Conservation (phyloP, 2,113 vertebrate genomes). For the Aleadryas rufinucha region DNA sequence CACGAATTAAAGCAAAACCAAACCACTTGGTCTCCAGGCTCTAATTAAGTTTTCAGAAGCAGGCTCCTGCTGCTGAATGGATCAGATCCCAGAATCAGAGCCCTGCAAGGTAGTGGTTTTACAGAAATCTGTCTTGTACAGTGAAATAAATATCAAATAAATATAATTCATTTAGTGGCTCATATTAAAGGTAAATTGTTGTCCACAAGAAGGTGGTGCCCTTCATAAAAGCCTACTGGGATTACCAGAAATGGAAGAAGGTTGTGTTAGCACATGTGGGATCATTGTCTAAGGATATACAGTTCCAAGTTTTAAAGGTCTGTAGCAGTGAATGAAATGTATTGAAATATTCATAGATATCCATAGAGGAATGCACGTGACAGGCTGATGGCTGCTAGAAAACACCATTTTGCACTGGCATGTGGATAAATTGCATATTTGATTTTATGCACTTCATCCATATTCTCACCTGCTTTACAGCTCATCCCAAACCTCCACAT, state of each 20-base stretch:
- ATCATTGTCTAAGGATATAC: not conserved
- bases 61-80: not conserved
- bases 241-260: not conserved
- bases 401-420: not conserved
- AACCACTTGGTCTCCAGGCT: not conserved
- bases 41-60: not conserved
- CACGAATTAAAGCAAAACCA: not conserved
- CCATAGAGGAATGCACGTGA: not conserved
- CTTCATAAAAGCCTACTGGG: not conserved
- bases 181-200: not conserved
- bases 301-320: not conserved
- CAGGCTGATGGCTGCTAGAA: not conserved
- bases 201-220: not conserved
- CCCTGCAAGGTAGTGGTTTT: not conserved
- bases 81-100: not conserved
- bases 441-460: not conserved
- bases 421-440: not conserved
- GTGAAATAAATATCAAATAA: not conserved
- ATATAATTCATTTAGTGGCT: not conserved
- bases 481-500: not conserved
- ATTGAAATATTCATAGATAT: not conserved
- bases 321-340: not conserved
- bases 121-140: not conserved
- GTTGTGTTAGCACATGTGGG: not conserved
- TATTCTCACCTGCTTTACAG: not conserved